Conservation (phyloP, 2,113 vertebrate genomes). For the Ramphastos sulfuratus region DNA sequence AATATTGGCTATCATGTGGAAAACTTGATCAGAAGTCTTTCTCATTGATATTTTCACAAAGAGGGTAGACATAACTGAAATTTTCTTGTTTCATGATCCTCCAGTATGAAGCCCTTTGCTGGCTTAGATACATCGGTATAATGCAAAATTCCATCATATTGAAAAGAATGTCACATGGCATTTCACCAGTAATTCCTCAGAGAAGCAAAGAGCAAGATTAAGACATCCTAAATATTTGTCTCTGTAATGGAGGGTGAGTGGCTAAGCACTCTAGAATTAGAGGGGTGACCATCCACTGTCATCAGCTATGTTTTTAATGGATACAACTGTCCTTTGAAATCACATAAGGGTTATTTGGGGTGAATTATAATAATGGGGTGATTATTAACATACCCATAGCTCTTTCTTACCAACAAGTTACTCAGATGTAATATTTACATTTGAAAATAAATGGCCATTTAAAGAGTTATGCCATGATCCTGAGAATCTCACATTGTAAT, state of each 20-base stretch:
- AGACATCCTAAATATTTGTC: neutral
- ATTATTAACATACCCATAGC: neutral
- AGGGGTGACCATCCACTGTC: neutral
- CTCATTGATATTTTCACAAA: neutral
- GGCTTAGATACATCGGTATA: neutral
- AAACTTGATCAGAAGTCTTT: neutral
- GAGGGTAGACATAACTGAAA: neutral
- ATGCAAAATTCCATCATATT: neutral
- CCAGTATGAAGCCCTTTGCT: neutral
- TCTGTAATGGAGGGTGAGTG: neutral
- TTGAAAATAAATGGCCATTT: neutral
- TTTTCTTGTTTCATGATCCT: neutral
- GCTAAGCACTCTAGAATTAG: conserved; percentile 13
- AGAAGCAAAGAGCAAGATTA: neutral
- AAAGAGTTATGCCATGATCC: neutral
- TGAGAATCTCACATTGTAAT: neutral
- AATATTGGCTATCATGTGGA: neutral
- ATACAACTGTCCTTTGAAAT: conserved; percentile 2
- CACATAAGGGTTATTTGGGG: neutral
- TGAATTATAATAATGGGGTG: neutral
- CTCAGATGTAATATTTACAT: neutral
- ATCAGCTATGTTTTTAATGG: neutral
- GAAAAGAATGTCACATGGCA: neutral
- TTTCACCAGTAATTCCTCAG: neutral
- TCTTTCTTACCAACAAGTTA: neutral